Evolutionary conservation across 1,140 invertebrate genomes (phyloP), one percentile per base, ranked within the genome.

Genomic region (Drosophila tani): DNA sequence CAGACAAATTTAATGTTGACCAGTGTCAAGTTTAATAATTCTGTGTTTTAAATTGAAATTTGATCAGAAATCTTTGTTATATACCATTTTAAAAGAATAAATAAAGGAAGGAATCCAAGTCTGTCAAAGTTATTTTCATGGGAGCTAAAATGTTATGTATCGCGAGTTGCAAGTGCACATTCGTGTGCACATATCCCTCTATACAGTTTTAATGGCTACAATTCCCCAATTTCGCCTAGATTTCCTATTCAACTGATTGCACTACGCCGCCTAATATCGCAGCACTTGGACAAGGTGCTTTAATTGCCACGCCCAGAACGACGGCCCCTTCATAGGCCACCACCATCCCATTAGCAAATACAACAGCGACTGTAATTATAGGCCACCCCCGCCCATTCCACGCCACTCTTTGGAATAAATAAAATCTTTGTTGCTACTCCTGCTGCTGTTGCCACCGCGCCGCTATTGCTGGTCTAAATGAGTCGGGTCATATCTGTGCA

Each of bases 311-410:
- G 73, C 73, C 73, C 63, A 66, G 19, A 32, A 68, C 35, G 63
- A 69, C 46, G 43, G 43, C 68, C 68, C 60, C 62, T 46, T 62
- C 68, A 77, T 59, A 56, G 60, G 49, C 74, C 53, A 40, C 32
- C 51, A 35, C 64, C 64, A 75, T 59, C 46, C 79, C 80, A 78
- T 82, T 82, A 79, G 80, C 75, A 64, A 78, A 65, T 68, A 79
- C 68, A 74, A 78, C 81, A 82, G 68, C 73, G 60, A 51, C 51
- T 66, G 74, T 82, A 82, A 82, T 82, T 82, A 76, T 77, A 77
- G 51, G 46, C 46, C 58, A 21, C 35, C 11, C 29, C 19, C 15
- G 0, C 19, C 27, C 2, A 9, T 1, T 11, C 17, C 47, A 5
- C 11, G 4, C 51, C 19, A 53, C 40, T 11, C 15, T 32, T 29